phyloP scores from a whole-genome alignment of 23 tunicate species.

The Phallusia fumigata region DNA sequence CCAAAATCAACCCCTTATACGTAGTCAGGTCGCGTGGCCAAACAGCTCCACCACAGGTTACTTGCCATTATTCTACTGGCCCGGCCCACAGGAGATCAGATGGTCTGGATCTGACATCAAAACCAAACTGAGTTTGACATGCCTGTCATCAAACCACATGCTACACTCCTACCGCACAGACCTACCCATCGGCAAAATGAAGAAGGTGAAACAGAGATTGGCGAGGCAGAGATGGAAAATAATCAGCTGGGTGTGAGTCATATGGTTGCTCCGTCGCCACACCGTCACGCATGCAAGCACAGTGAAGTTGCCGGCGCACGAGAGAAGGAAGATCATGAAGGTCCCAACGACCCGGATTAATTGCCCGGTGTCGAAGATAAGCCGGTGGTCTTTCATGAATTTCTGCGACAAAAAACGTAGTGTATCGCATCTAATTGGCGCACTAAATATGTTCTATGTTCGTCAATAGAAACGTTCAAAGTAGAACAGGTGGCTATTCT shows the following conservation, averaged over 20 bases:
- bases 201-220: slow-evolving; percentile 58
- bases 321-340: slow-evolving; percentile 51
- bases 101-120: too few species aligned
- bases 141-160: too few species aligned
- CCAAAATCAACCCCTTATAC: neutral
- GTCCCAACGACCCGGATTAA: slow-evolving; percentile 47
- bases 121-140: too few species aligned
- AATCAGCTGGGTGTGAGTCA: slow-evolving; percentile 47
- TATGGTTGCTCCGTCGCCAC: slow-evolving; percentile 27
- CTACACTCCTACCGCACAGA: neutral
- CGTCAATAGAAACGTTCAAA: too few species aligned
- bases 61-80: too few species aligned
- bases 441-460: too few species aligned
- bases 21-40: neutral
- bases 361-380: slow-evolving; percentile 44
- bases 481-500: too few species aligned
- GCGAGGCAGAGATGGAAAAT: slow-evolving; percentile 64
- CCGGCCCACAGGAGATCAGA: too few species aligned
- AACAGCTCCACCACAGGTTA: too few species aligned
- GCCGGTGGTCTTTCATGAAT: slow-evolving; percentile 29
- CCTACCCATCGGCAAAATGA: slow-evolving; percentile 79
- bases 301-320: slow-evolving; percentile 49
- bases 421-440: too few species aligned
- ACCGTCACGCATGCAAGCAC: slow-evolving; percentile 65
- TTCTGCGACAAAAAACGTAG: slow-evolving; percentile 24